Conservation (phyloP, 1,140 invertebrate genomes). For the Hylyphantes graminicola region DNA sequence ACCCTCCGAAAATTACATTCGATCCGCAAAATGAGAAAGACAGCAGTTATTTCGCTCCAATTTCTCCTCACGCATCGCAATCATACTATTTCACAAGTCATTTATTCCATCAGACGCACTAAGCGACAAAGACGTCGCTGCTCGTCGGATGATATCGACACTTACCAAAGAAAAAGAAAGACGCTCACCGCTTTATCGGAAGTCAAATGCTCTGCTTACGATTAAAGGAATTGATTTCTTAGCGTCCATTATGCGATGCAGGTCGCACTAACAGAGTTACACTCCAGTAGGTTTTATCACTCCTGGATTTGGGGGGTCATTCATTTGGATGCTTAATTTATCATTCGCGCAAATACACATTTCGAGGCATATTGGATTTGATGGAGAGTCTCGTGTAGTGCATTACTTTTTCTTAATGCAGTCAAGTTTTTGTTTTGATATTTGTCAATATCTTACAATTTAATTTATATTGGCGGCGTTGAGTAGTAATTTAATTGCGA, state of each 20-base stretch:
- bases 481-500: too few relatives aligned
- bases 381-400: too few relatives aligned
- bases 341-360: too few relatives aligned
- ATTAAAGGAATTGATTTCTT: conserved; percentile 17
- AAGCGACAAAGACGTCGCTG: conserved; percentile 8
- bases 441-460: too few relatives aligned
- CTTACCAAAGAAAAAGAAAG: conserved; percentile 1
- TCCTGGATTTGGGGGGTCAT: neutral
- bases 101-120: neutral
- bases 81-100: conserved; percentile 28
- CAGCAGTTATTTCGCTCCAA: conserved; percentile 5
- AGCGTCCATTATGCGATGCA: conserved; percentile 1
- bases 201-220: conserved; percentile 10
- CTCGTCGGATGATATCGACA: neutral
- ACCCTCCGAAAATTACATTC: neutral
- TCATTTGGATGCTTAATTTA: conserved; percentile 8
- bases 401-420: too few relatives aligned
- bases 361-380: too few relatives aligned
- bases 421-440: too few relatives aligned
- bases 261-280: conserved; percentile 12
- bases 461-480: too few relatives aligned
- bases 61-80: conserved; percentile 18
- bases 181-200: neutral
- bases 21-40: neutral
- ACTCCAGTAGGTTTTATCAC: conserved; percentile 4